phyloP scores from a whole-genome alignment of 2,888 invertebrate species.

The Adelphocoris suturalis region DNA sequence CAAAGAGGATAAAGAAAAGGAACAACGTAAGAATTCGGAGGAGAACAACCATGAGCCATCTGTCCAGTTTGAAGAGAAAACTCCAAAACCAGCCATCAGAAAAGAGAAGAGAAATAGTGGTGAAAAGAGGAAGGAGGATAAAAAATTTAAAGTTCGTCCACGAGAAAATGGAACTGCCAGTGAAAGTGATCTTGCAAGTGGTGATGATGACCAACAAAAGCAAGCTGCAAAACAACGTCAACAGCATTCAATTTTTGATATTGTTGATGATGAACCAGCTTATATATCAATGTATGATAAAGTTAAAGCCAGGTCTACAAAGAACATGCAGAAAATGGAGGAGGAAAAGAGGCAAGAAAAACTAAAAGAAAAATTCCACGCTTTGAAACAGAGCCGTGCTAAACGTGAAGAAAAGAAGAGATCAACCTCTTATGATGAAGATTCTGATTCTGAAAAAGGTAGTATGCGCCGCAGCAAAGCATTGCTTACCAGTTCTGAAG shows the following conservation, averaged over 20 bases:
- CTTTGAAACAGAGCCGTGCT: slow-evolving; percentile 91
- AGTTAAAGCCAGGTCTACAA: slow-evolving; percentile 95
- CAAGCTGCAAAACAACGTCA: slow-evolving; percentile 84
- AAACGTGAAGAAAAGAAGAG: slow-evolving; percentile 94
- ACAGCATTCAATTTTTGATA: slow-evolving; percentile 94
- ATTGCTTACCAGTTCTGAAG: slow-evolving; percentile 81
- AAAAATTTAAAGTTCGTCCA: slow-evolving; percentile 80
- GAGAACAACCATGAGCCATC: slow-evolving; percentile 48
- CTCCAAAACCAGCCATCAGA: slow-evolving; percentile 73
- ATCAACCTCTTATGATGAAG: slow-evolving; percentile 93
- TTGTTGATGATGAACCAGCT: slow-evolving; percentile 91
- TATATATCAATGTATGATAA: slow-evolving; percentile 99
- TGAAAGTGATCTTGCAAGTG: slow-evolving; percentile 77
- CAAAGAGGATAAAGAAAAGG: slow-evolving; percentile 82
- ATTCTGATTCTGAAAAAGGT: slow-evolving; percentile 85
- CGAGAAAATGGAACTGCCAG: slow-evolving; percentile 79
- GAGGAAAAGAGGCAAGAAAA: slow-evolving; percentile 92
- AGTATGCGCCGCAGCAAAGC: slow-evolving; percentile 78
- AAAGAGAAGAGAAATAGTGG: slow-evolving; percentile 77
- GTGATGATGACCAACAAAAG: slow-evolving; percentile 76
- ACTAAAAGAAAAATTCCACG: slow-evolving; percentile 93
- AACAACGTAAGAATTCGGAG: slow-evolving; percentile 75
- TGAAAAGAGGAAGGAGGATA: slow-evolving; percentile 77
- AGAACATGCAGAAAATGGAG: slow-evolving; percentile 95
- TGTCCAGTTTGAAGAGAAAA: slow-evolving; percentile 71